Evolutionary conservation across 2,113 vertebrate genomes (phyloP), one percentile per base, ranked within the genome.

Genomic region (Opisthocomus hoazin): DNA sequence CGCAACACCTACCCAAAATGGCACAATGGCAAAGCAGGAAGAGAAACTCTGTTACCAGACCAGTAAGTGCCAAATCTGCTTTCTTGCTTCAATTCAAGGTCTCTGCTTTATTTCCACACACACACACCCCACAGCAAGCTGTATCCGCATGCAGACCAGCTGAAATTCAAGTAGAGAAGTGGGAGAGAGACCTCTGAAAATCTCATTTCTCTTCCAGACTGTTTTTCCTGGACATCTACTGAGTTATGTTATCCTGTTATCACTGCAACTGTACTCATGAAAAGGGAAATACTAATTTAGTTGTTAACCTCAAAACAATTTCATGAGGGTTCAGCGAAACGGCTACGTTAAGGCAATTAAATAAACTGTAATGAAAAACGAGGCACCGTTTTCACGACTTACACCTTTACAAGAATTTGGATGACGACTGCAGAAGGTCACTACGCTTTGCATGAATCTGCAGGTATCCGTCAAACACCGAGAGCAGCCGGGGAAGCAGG

Each of bases 251-350:
- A 54, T 15, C 63, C 23, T 66, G 21, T 50, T 81, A 91, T 43
- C 50, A 46, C 36, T 57, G 57, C 70, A 92, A 37, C 56, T 78
- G 63, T 58, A 82, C 66, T 69, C n/a, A 43, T 61, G 51, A 81
- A 84, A 89, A 39, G 20, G 69, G 69, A 96, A 92, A 66, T 6
- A 92, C 54, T 29, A 58, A 93, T 84, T 97, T 89, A 37, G 70
- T 36, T 95, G 71, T 84, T 90, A 94, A 93, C 75, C 68, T 91
- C 78, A 91, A 74, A 97, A 93, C 48, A 26, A 96, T 94, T 96
- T 97, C 56, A 90, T 2, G 39, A 69, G 48, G 57, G 41, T 94
- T 93, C 51, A 12, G 53, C 66, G 66, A 91, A 94, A 95, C 74
- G 26, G 43, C 21, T 87, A 82, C 57, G 50, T 93, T 84, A 90